Percentiles rank a stretch among this genome's conserved stretches.
Evolutionary conservation across 37 sponge, comb jelly and placozoan species (phyloP).

Genomic region (Petrosia ficiformis): DNA sequence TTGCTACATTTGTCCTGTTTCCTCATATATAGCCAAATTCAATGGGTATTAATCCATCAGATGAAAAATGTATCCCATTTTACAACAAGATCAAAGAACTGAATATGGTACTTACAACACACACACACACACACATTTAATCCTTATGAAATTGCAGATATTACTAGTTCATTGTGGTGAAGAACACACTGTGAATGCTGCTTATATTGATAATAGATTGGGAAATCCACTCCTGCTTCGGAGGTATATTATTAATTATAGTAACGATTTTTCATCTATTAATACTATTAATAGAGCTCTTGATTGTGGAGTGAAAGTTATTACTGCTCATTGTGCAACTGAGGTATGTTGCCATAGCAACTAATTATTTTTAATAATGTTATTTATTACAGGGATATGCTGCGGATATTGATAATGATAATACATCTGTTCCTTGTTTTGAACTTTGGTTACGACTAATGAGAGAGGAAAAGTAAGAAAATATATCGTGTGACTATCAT

Average conservation of each 20-base stretch:
- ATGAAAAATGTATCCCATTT: conserved; percentile 62
- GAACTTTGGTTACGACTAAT: conserved; percentile 69
- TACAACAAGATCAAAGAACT: conserved; percentile 78
- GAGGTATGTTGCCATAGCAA: conserved; percentile 43
- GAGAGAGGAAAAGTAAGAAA: conserved; percentile 47
- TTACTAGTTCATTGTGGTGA: conserved; percentile 77
- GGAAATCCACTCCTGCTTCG: conserved; percentile 86
- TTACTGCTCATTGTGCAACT: conserved; percentile 88
- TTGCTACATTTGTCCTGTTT: neutral
- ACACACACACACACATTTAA: neutral
- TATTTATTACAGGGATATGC: conserved; percentile 35
- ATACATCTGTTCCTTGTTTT: conserved; percentile 41
- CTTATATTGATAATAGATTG: conserved; percentile 71
- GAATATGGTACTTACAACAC: conserved; percentile 43
- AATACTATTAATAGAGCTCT: conserved; percentile 45
- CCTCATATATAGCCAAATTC: conserved; percentile 67
- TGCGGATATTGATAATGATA: conserved; percentile 44
- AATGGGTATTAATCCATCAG: conserved; percentile 74
- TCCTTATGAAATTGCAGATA: conserved; percentile 14
- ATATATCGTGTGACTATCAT: neutral
- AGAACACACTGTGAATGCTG: conserved; percentile 84
- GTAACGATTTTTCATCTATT: neutral
- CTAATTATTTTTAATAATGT: neutral
- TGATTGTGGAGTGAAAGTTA: conserved; percentile 80
- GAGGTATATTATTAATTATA: conserved; percentile 12